These are phyloP conservation scores for Galaxea fascicularis DNA, from an alignment of 92 coral and sea anemone species.

Conservation along the genomic window DNA sequence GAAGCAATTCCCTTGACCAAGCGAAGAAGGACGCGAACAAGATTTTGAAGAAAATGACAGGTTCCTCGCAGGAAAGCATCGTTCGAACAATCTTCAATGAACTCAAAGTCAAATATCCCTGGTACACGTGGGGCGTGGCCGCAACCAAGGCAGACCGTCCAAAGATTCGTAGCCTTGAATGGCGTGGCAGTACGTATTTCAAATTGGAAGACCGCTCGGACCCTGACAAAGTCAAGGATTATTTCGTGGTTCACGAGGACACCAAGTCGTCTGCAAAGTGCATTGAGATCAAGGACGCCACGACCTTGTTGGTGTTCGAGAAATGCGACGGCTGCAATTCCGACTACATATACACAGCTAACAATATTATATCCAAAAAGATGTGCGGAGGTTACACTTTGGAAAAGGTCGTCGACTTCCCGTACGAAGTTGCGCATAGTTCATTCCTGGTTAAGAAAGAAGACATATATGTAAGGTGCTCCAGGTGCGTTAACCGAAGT, in stretches of 20 bases:
- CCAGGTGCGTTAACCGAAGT: not conserved
- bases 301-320: conserved; percentile 29
- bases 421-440: not conserved
- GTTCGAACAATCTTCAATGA: conserved; percentile 29
- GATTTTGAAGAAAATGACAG: conserved; percentile 17
- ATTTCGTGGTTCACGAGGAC: conserved; percentile 28
- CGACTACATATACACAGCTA: conserved; percentile 20
- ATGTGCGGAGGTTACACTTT: conserved; percentile 9
- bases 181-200: conserved; percentile 11
- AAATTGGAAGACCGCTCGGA: conserved; percentile 12
- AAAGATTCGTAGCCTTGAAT: not conserved
- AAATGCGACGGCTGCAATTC: conserved; percentile 21
- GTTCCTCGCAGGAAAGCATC: conserved; percentile 15
- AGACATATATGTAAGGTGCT: not conserved
- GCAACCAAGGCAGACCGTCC: conserved; percentile 26
- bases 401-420: not conserved
- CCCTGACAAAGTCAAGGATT: conserved; percentile 10
- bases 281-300: conserved; percentile 6
- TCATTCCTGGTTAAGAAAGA: not conserved
- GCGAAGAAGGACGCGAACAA: conserved; percentile 20
- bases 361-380: conserved; percentile 19
- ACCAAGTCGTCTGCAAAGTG: conserved; percentile 13
- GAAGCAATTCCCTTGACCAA: conserved; percentile 1
- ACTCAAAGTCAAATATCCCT: conserved; percentile 23
- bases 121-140: conserved; percentile 34